Conservation (phyloP, 2,113 vertebrate species). For the Furnarius figulus region DNA sequence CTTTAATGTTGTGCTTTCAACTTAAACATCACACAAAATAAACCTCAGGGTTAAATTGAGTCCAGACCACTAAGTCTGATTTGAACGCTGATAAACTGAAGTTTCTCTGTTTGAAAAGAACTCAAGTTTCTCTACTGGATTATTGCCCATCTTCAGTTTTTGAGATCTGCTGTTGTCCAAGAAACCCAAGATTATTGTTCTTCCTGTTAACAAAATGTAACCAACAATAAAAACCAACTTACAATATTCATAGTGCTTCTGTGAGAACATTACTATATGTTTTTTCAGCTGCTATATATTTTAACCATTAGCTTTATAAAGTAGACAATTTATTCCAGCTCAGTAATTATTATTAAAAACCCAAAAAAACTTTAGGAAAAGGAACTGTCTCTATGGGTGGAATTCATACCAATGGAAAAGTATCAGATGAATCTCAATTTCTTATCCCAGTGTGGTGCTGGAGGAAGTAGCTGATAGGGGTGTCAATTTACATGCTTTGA, state of each 20-base stretch:
- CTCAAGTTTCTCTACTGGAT: constrained; percentile 33
- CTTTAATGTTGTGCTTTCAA: constrained; percentile 47
- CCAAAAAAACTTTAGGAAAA: neutral
- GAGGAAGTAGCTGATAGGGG: neutral
- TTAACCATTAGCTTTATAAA: neutral
- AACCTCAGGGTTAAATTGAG: constrained; percentile 49
- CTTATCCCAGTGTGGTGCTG: neutral
- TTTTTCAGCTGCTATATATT: neutral
- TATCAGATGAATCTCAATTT: neutral
- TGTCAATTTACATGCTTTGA: neutral
- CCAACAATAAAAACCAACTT: neutral
- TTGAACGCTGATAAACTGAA: constrained; percentile 29
- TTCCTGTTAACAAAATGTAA: constrained; percentile 16
- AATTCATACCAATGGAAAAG: neutral
- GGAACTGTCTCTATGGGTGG: neutral
- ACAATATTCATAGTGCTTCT: neutral
- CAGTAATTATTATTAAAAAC: neutral
- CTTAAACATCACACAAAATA: constrained; percentile 32
- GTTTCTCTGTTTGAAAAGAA: constrained; percentile 5
- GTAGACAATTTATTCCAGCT: neutral
- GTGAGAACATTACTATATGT: neutral
- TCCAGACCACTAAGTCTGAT: constrained; percentile 42
- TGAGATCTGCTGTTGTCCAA: neutral
- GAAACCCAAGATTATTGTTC: neutral
- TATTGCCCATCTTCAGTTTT: constrained; percentile 25